Evolutionary conservation across 1,140 invertebrate species (phyloP), one percentile per base, ranked within the genome.

Genomic region (Arctopsyche grandis): DNA sequence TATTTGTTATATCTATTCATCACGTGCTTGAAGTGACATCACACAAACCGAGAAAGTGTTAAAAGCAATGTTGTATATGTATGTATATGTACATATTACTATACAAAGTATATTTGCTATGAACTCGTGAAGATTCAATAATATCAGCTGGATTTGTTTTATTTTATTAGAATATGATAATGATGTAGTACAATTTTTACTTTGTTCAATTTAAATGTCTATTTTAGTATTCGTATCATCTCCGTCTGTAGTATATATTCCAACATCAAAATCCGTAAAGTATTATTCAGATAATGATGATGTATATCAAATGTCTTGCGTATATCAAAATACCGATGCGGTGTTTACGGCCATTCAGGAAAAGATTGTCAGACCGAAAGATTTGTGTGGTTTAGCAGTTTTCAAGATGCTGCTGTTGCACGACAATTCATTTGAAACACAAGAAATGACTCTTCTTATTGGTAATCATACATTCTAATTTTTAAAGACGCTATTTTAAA

Each of bases 251-350:
- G 85, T 89, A 21, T 89, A 88, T 83, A 85, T 89, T 79, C 83
- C 84, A n/a, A 89, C 88, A 22, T 86, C 84, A 66, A 84, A 82
- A 14, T 86, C 86, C 75, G 87, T 84, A 12, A 78, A 84, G 19
- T 85, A 86, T 84, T 88, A 88, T 83, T 87, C 87, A 81, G 81
- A 84, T 29, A 89, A 89, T 69, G 88, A 89, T 76, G 86, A 86
- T 16, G 80, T 83, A 16, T 79, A 77, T 71, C 78, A 78, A 60
- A 46, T 69, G 73, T 69, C 83, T 29, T 74, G 29, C 12, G 44
- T 66, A 5, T 63, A 78, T 16, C 56, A 83, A 83, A 73, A 83
- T 81, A 38, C 77, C 48, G n/a, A 73, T 83, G 19, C 84, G 81
- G 26, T 84, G 85, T 70, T 84, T 77, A 77, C 84, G 86, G 76